Conservation (phyloP, 2,797 vertebrate species). For the Pteronotus mesoamericanus region DNA sequence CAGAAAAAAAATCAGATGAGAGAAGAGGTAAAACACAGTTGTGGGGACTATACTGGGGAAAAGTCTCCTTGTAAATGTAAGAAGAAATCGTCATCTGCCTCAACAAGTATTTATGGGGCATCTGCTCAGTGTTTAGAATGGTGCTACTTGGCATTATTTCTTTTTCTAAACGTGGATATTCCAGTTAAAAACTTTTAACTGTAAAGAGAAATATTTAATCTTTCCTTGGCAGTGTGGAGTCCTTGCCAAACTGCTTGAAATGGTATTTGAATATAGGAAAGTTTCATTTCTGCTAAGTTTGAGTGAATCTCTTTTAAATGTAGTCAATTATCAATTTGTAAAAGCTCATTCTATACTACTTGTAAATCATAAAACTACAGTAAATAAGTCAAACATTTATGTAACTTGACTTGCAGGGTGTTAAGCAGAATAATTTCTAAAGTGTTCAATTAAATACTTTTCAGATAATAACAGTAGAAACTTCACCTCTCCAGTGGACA, state of each 20-base stretch:
- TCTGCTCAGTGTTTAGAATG: constrained; percentile 17
- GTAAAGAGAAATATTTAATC: constrained; percentile 28
- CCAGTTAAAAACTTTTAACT: constrained; percentile 8
- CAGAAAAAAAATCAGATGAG: background rate
- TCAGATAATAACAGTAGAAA: background rate
- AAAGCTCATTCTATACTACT: background rate
- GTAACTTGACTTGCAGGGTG: background rate
- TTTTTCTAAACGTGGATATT: constrained; percentile 48
- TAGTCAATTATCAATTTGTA: background rate
- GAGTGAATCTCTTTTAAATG: constrained; percentile 8
- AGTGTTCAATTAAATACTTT: background rate
- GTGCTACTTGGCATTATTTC: background rate
- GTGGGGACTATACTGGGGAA: background rate
- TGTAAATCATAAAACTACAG: background rate
- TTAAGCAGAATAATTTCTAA: background rate
- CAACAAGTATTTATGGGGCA: background rate
- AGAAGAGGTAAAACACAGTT: background rate
- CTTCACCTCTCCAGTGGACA: background rate
- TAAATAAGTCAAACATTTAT: background rate
- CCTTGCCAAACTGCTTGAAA: constrained; percentile 15
- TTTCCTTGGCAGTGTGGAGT: background rate
- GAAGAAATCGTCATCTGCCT: background rate
- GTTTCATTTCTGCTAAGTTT: constrained; percentile 23
- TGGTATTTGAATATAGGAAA: constrained; percentile 1
- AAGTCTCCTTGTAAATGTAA: background rate